Base-by-base conservation (phyloP, 1,140 invertebrate species). In the Aethina tumida region DNA sequence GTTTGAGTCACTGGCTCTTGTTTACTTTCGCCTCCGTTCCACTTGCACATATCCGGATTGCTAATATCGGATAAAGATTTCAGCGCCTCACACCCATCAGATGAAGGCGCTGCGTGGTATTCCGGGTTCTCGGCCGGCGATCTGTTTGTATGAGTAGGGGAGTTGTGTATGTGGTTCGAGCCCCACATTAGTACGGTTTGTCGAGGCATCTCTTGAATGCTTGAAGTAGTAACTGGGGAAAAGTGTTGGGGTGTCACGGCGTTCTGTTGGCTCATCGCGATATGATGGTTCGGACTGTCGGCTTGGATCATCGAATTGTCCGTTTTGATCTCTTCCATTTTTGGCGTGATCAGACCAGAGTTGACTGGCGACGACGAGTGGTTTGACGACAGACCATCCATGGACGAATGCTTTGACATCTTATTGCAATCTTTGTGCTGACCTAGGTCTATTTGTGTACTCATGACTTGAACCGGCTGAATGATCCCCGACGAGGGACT, bases 121-220 rank as follows among this genome's bases (percentile, higher is more conserved):
- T 63, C 59, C 2, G 35, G 36, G 59, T 58, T 18, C 64, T 59
- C 57, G 7, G 65, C 61, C 3, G 69, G 60, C 12, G 66, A 65
- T 31, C 68, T 63, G 30, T 66, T 67, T 5, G 31, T 41, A 5
- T 27, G 16, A 24, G 33, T 18, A 34, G 63, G 66, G 58, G 49
- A 63, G 59, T 31, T 60, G 55, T 26, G 65, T 27, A 39, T 36
- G 58, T 35, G 61, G 64, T 55, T 52, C 27, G 54, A 51, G 52
- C 84, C 84, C 84, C 84, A 88, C 85, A 88, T 88, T 2, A 90
- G 69, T 10, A 90, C 85, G 1, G 85, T 90, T 62, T 90, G 84
- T 13, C 85, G 65, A 0, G 78, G 75, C 40, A 73, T 66, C 15
- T 45, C 44, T 21, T 55, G 50, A 16, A 26, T 36, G 12, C 24